A percentile compares a stretch with the other conserved stretches of the same genome.
These are phyloP conservation scores for Knipowitschia caucasica DNA, from an alignment of 2,797 vertebrate species.

Conservation along the genomic window DNA sequence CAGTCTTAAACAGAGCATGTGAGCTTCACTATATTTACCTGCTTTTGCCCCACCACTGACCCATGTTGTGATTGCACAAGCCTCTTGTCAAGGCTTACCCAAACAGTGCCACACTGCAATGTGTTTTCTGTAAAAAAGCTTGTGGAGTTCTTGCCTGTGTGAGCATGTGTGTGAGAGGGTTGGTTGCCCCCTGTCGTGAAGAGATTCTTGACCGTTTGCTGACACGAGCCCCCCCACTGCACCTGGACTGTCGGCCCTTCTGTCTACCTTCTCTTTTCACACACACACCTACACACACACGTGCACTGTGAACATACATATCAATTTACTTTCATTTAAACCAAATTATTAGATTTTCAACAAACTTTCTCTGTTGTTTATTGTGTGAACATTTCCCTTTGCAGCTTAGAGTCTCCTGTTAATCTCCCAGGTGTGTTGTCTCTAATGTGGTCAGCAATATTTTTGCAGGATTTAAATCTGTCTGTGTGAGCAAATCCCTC, in stretches of 20 bases:
- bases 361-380: constrained; percentile 9
- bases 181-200: constrained; percentile 62
- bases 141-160: constrained; percentile 15
- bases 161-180: constrained; percentile 42
- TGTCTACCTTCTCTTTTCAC: constrained; percentile 2
- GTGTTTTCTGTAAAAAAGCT: constrained; percentile 17
- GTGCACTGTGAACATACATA: constrained; percentile 28
- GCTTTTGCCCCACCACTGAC: constrained; percentile 38
- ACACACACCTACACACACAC: constrained; percentile 2
- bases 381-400: constrained; percentile 19
- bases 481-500: constrained; percentile 41
- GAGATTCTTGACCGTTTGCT: constrained; percentile 72
- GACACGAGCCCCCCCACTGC: constrained; percentile 59
- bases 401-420: constrained; percentile 22
- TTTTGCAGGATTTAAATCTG: constrained; percentile 46
- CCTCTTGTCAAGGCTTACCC: constrained; percentile 43
- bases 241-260: constrained; percentile 67
- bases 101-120: constrained; percentile 27
- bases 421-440: constrained; percentile 36
- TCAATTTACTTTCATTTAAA: constrained; percentile 23
- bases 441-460: constrained; percentile 48
- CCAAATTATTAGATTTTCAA: constrained; percentile 11
- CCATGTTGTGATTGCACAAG: constrained; percentile 33
- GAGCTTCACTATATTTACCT: constrained; percentile 1
- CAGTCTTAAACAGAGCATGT: background rate